Evolutionary conservation across 2,888 invertebrate species (phyloP), one percentile per base, ranked within the genome.

Genomic region (Stictocephala bisonia): DNA sequence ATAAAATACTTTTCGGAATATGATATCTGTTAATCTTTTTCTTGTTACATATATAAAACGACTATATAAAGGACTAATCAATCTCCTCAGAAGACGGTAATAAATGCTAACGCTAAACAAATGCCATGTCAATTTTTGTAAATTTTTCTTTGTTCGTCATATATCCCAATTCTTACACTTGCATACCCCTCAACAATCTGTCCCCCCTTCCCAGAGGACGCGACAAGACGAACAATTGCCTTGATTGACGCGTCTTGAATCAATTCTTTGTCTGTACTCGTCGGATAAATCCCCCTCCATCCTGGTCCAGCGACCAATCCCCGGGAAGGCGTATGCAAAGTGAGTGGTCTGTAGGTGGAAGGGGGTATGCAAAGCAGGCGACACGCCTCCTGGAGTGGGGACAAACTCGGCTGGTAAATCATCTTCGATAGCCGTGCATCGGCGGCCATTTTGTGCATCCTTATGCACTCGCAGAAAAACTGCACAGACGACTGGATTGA

Each of bases 371-470:
- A 64, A 64, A 64, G 64, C 15, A 44, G 64, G 27, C 44, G n/a
- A n/a, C 64, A 22, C 64, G 64, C 64, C 64, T 27, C 26, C 64
- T n/a, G 64, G 13, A 40, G 64, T 40, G 64, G 35, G 60, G 60
- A 27, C 22, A 13, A 2, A 13, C 26, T 15, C 4, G 15, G 44
- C 6, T 44, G 64, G 41, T 64, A 64, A 64, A 64, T 64, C 64
- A 64, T 64, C 64, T 64, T 64, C 64, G 64, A 64, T 60, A 60
- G 60, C 6, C 44, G 2, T 29, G 18, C 29, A 15, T n/a, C 58
- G 60, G 60, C 60, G 60, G 64, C 64, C 64, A 64, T 64, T 64
- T 64, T 64, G 64, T 64, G 64, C 60, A 60, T 40, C 60, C 15
- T 26, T 40, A 64, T 64, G 64, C 44, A 41, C n/a, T 64, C 44